Evolutionary conservation across 2,797 vertebrate species (phyloP), one percentile per base, ranked within the genome.

Genomic region (Microctenopoma steveboyesi): DNA sequence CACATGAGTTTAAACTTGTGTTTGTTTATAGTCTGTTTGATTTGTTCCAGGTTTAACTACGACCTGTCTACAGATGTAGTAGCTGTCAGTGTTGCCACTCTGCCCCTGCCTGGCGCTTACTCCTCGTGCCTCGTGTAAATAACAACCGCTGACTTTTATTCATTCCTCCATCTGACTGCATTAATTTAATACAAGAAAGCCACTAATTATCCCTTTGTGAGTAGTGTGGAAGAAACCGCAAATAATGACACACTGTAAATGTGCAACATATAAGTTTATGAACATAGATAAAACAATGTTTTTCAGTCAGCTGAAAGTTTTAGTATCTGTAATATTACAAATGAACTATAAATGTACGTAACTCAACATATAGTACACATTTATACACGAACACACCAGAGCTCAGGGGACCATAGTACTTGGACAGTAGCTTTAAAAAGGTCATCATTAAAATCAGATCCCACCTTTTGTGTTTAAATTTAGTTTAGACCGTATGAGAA

Each of bases 141-240:
- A 83, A 81, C 72, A 64, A 62, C 80, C 30, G 58, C 72, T 69
- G 66, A 64, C 58, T 84, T 75, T 66, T 65, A 79, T 82, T 82
- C 74, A 81, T 71, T 57, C 62, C 65, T 33, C 27, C 16, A 27
- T 57, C 58, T 58, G 28, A 63, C 64, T 77, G 64, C 64, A 46
- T 54, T 76, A 71, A 84, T 72, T 86, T 56, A 75, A 74, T 42
- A 40, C 64, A 72, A 55, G 63, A 37, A 72, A 83, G 60, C 45
- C 43, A 43, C 59, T 86, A 77, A 88, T 85, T 80, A 84, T 71
- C 53, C 52, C 64, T 57, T 51, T 68, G 67, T 58, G 47, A 71
- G 55, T 22, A 9, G 13, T 49, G 25, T 50, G 49, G 28, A 28
- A 51, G 35, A 67, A 72, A 75, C 45, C 22, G 11, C 35, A 28